Percentiles rank a stretch among this genome's conserved stretches.
Conservation (phyloP, 2,797 vertebrate genomes). For the Crocidura indochinensis region DNA sequence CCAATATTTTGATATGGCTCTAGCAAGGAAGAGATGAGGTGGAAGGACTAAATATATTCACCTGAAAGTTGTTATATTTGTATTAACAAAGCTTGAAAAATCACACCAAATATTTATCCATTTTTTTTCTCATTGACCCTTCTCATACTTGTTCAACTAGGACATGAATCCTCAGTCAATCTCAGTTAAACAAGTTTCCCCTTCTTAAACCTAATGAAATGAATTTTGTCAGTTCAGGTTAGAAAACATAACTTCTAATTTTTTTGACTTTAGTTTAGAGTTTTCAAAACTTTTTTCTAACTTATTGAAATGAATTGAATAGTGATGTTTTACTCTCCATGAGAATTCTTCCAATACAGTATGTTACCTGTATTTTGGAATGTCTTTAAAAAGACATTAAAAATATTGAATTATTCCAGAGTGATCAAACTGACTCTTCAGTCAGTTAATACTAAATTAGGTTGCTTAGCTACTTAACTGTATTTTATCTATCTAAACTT, state of each 20-base stretch:
- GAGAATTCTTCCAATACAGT: conserved; percentile 2
- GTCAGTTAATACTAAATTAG: neutral
- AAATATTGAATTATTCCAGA: conserved; percentile 23
- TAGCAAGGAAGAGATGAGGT: neutral
- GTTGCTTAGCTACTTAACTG: conserved; percentile 30
- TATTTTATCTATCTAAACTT: conserved; percentile 36
- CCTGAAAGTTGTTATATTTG: conserved; percentile 3
- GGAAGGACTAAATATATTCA: neutral
- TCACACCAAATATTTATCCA: neutral
- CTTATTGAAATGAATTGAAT: neutral
- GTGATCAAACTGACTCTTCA: neutral
- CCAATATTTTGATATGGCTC: neutral
- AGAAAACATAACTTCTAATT: too few species aligned
- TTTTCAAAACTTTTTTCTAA: conserved; percentile 36
- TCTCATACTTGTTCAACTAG: neutral
- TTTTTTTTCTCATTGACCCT: neutral
- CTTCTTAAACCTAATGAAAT: neutral
- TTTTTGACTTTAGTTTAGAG: too few species aligned
- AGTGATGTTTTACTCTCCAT: neutral
- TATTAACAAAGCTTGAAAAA: neutral
- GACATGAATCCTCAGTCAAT: neutral
- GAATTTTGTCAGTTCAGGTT: neutral
- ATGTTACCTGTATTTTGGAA: conserved; percentile 16
- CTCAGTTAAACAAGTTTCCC: neutral
- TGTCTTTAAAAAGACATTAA: neutral